Conservation (phyloP, 2,113 vertebrate species). For the Eidolon helvum region DNA sequence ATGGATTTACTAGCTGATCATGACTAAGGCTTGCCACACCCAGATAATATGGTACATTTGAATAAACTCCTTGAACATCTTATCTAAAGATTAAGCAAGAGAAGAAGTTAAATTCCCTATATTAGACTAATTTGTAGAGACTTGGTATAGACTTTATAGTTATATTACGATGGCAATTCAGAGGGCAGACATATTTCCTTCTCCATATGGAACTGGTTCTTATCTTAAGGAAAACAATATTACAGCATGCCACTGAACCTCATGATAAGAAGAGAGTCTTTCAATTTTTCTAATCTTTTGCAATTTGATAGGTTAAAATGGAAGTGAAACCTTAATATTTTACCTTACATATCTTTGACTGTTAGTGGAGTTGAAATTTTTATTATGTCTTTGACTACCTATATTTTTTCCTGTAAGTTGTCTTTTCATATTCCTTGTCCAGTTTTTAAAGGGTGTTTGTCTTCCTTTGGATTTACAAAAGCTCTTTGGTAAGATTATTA, state of each 20-base stretch:
- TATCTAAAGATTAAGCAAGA: background rate
- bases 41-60: background rate
- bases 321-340: background rate
- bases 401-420: background rate
- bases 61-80: background rate
- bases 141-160: background rate
- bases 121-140: background rate
- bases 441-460: background rate
- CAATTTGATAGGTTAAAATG: background rate
- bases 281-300: background rate
- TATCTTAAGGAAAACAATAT: background rate
- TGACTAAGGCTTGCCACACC: background rate
- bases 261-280: background rate
- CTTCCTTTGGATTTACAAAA: background rate
- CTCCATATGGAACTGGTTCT: fast-evolving
- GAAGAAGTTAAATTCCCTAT: background rate
- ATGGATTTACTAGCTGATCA: background rate
- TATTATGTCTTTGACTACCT: background rate
- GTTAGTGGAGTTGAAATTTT: background rate
- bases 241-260: background rate
- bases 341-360: background rate
- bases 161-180: background rate
- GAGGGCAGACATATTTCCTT: background rate
- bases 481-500: background rate
- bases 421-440: background rate